phyloP scores from a whole-genome alignment of 2,888 invertebrate species.

The Ophion costatus region DNA sequence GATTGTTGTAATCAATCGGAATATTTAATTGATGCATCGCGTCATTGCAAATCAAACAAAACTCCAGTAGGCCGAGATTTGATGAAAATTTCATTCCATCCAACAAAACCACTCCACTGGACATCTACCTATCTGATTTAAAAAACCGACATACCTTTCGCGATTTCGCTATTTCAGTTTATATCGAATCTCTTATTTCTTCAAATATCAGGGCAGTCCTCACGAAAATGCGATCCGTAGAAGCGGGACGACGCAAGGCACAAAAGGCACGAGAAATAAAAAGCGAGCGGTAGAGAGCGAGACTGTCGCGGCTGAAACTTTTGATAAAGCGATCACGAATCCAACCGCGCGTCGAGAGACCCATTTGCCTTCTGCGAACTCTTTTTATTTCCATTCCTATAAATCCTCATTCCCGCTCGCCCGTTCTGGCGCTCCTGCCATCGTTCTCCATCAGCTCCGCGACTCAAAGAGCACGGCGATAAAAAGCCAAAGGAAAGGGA shows the following conservation, averaged over 20 bases:
- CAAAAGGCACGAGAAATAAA: neutral
- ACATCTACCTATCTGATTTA: no score
- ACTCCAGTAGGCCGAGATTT: no score
- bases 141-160: no score
- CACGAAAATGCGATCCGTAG: constrained; percentile 13
- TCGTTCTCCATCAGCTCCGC: constrained; percentile 12
- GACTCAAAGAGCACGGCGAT: neutral
- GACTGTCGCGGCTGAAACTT: constrained; percentile 76
- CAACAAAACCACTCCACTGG: no score
- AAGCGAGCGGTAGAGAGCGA: constrained; percentile 1
- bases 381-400: constrained; percentile 27
- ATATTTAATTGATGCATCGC: no score
- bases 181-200: constrained; percentile 12
- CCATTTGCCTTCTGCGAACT: constrained; percentile 57
- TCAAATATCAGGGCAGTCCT: neutral
- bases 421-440: constrained; percentile 16
- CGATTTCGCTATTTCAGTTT: no score
- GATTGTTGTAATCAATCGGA: no score
- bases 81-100: no score
- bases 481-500: neutral
- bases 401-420: constrained; percentile 12
- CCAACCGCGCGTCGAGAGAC: constrained; percentile 62
- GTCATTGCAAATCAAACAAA: no score
- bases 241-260: constrained; percentile 6
- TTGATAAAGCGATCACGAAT: constrained; percentile 80